Conservation (phyloP, 2,113 vertebrate species). For the Catharus minimus region DNA sequence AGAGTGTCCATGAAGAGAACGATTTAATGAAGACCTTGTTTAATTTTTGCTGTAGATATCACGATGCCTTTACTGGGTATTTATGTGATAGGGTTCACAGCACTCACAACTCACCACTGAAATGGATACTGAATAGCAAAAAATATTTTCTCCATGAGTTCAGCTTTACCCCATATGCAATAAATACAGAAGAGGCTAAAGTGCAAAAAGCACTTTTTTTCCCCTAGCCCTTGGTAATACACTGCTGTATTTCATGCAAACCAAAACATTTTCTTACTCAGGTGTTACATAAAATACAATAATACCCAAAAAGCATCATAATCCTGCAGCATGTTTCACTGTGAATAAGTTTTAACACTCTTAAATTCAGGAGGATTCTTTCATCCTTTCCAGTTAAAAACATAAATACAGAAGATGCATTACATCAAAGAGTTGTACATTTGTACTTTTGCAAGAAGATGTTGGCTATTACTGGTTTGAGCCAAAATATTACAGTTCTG, state of each 20-base stretch:
- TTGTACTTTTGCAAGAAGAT: neutral
- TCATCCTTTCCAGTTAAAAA: neutral
- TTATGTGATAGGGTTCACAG: neutral
- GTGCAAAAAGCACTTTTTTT: neutral
- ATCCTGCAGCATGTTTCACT: neutral
- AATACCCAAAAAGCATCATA: neutral
- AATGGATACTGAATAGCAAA: neutral
- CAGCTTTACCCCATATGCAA: neutral
- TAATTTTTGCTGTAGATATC: neutral
- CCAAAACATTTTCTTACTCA: neutral
- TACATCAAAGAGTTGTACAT: neutral
- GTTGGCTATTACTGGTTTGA: neutral
- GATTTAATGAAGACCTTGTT: neutral
- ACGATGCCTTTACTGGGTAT: neutral
- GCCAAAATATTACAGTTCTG: neutral
- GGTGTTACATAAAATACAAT: neutral
- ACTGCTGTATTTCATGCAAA: neutral
- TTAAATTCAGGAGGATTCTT: neutral
- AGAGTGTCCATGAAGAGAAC: neutral
- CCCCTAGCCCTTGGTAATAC: neutral
- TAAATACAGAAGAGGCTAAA: neutral
- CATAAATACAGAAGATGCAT: neutral
- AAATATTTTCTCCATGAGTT: neutral
- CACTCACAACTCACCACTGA: neutral
- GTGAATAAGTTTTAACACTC: neutral